These are phyloP conservation scores for Baronia brevicornis DNA, from an alignment of 2,888 invertebrate species.

Conservation along the genomic window DNA sequence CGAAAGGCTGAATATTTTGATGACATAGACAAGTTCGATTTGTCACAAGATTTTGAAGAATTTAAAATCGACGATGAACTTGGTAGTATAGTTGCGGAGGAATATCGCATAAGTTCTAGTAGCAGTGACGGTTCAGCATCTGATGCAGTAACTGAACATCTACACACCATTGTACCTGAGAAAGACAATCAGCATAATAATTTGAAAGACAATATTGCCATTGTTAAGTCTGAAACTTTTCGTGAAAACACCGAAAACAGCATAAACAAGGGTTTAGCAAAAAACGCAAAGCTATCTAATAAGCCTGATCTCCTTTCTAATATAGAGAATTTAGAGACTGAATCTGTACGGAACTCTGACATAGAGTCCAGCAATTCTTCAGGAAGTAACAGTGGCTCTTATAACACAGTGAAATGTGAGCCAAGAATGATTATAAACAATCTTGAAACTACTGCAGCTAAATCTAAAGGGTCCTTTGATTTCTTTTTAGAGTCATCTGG, in stretches of 20 bases:
- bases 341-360: conserved; percentile 80
- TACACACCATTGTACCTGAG: conserved; percentile 51
- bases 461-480: conserved; percentile 78
- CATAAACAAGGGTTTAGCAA: conserved; percentile 40
- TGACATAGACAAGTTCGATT: conserved; percentile 78
- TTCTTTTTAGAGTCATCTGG: conserved; percentile 87
- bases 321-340: conserved; percentile 74
- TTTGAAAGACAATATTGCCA: conserved; percentile 32
- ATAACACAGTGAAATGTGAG: conserved; percentile 65
- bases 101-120: conserved; percentile 70
- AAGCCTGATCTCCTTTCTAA: conserved; percentile 73
- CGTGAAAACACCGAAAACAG: conserved; percentile 43
- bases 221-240: conserved; percentile 44
- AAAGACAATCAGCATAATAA: conserved; percentile 39
- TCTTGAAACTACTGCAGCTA: conserved; percentile 41
- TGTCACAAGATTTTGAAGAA: conserved; percentile 86
- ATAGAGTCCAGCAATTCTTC: conserved; percentile 78
- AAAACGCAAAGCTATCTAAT: conserved; percentile 68
- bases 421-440: conserved; percentile 53
- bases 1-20: conserved; percentile 67
- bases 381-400: conserved; percentile 68
- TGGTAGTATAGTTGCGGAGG: conserved; percentile 64
- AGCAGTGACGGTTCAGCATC: conserved; percentile 67
- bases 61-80: conserved; percentile 86
- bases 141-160: conserved; percentile 59